phyloP scores from a whole-genome alignment of 2,888 invertebrate genomes.

The Tetranychus truncatus region DNA sequence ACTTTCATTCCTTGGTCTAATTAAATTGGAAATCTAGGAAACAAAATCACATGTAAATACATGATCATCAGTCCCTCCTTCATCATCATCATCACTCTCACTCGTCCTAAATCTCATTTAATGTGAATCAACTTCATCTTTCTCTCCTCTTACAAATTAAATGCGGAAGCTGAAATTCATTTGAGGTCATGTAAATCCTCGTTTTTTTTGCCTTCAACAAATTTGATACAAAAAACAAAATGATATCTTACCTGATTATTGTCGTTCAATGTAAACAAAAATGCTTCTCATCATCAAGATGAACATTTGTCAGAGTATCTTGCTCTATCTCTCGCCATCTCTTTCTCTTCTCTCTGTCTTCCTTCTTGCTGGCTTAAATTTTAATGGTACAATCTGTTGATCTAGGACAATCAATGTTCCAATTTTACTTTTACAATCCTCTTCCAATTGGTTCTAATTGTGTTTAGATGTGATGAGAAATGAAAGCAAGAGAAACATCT shows the following conservation, averaged over 20 bases:
- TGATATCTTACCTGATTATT: not conserved
- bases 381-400: not conserved
- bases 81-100: not conserved
- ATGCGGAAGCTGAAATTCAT: slow-evolving; percentile 9
- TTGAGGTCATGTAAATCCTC: not conserved
- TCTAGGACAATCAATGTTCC: not conserved
- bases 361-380: not conserved
- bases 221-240: not conserved
- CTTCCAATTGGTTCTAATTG: not conserved
- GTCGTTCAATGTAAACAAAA: too few species aligned
- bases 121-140: not conserved
- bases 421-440: not conserved
- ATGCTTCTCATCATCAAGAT: not conserved
- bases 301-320: not conserved
- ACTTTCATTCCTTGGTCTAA: not conserved
- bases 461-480: not conserved
- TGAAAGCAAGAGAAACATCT: not conserved
- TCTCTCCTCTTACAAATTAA: slow-evolving; percentile 7
- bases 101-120: not conserved
- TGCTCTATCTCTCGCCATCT: not conserved
- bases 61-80: not conserved
- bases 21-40: not conserved
- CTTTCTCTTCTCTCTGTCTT: not conserved
- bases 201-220: not conserved
- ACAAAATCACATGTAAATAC: not conserved